Evolutionary conservation across 2,888 invertebrate species (phyloP).

Genomic region (Trachelus troglodyta): DNA sequence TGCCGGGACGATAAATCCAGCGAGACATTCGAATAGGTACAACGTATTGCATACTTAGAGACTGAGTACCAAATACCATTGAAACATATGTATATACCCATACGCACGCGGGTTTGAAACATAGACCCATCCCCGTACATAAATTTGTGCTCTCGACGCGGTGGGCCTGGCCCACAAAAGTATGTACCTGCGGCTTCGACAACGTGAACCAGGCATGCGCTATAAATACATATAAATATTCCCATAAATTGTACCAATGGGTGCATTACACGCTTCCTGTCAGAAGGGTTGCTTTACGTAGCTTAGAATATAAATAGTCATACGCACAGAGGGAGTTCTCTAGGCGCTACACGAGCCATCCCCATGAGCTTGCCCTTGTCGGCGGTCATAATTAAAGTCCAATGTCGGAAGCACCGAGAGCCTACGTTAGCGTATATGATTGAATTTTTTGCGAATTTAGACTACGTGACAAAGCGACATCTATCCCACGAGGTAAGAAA

Average conservation of each 20-base stretch:
- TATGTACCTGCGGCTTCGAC: slow-evolving; percentile 29
- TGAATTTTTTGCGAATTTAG: background rate
- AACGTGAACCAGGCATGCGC: slow-evolving; percentile 26
- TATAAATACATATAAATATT: slow-evolving; percentile 56
- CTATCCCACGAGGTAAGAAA: background rate
- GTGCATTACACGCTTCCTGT: slow-evolving; percentile 42
- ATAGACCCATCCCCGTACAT: slow-evolving; percentile 27
- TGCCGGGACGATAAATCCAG: slow-evolving; percentile 21
- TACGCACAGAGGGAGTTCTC: background rate
- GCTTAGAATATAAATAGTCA: background rate
- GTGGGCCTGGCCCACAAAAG: slow-evolving; percentile 30
- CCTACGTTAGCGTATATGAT: background rate
- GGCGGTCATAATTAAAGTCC: background rate
- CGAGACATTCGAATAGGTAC: slow-evolving; percentile 25
- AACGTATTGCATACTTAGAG: slow-evolving; percentile 9
- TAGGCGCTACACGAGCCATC: background rate
- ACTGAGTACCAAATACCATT: slow-evolving; percentile 21
- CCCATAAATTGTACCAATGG: slow-evolving; percentile 52
- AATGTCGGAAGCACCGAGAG: background rate
- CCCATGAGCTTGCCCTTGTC: background rate
- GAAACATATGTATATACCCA: slow-evolving; percentile 26
- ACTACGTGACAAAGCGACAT: background rate
- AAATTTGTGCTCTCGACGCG: slow-evolving; percentile 34
- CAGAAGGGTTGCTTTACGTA: background rate
- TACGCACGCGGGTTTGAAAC: slow-evolving; percentile 15